Conservation (phyloP, 2,888 invertebrate genomes). For the Crossocerus cetratus region DNA sequence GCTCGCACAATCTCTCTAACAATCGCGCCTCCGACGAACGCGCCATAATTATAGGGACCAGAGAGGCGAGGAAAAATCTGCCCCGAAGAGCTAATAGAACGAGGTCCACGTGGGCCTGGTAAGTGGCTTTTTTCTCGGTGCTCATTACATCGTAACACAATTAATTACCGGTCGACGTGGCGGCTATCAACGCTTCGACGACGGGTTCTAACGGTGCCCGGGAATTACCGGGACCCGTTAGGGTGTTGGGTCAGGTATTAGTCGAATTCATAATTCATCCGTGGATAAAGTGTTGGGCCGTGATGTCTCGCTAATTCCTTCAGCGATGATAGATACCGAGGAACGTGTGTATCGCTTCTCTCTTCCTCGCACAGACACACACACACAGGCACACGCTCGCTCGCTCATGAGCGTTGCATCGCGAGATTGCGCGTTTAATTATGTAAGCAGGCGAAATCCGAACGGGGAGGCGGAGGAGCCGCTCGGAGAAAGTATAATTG, state of each 20-base stretch:
- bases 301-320: constrained; percentile 15
- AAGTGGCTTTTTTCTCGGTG: not conserved
- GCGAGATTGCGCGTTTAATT: too few relatives aligned
- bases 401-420: too few relatives aligned
- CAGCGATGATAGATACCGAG: too few relatives aligned
- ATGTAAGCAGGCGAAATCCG: too few relatives aligned
- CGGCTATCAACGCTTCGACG: constrained; percentile 25
- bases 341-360: too few relatives aligned
- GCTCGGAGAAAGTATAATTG: too few relatives aligned
- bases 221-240: constrained; percentile 44
- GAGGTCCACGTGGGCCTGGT: not conserved
- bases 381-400: too few relatives aligned
- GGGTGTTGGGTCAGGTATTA: constrained; percentile 13
- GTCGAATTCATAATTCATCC: constrained; percentile 21
- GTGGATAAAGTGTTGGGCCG: constrained; percentile 15
- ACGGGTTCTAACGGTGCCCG: constrained; percentile 29
- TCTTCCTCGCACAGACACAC: too few relatives aligned
- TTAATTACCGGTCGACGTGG: constrained; percentile 36
- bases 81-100: not conserved
- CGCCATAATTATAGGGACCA: not conserved
- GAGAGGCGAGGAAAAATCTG: not conserved
- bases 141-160: constrained; percentile 23
- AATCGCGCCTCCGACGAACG: too few relatives aligned
- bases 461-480: too few relatives aligned
- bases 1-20: too few relatives aligned